Evolutionary conservation across 2,888 invertebrate genomes (phyloP), one percentile per base, ranked within the genome.

Genomic region (Holacanthella duospinosa): DNA sequence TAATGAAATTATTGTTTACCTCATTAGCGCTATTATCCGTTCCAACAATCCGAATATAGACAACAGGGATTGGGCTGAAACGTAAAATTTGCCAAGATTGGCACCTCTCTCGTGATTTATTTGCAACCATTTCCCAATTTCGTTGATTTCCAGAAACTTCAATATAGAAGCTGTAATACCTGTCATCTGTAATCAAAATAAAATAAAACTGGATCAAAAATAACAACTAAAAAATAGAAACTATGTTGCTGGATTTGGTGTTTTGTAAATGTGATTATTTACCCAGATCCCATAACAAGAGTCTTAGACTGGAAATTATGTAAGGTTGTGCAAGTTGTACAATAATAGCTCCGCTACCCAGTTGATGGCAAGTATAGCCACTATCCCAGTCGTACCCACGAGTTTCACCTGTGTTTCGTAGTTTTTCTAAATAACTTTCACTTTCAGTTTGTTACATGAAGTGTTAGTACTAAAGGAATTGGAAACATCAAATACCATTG

Each of bases 321-420:
- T 93, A 96, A 1, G 99, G 97, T 82, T 99, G 99, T 74, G 88
- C 92, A 70, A 99, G 83, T 79, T 97, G 94, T 66, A 99, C 88
- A 73, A 93, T 84, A 75, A 99, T 95, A 72, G 91, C 87, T 64
- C 97, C 96, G 71, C 91, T 89, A 73, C 93, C 93, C 66, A 93
- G 81, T 79, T 95, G 95, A 81, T 96, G 95, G 78, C 95, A 96
- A 2, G 95, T 96, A 79, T 96, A 97, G 68, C 96, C 96, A 61
- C 89, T 90, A 79, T 99, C 97, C 96, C 96, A 97, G 81, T 97
- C 95, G 79, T 97, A 99, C 79, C 90, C 88, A 74, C 86, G 84
- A 61, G 85, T 90, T 78, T 97, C 93, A 19, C 97, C 66, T 70
- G 48, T 48, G 57, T 57, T 43, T 27, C n/a, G n/a, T n/a, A n/a